phyloP scores from a whole-genome alignment of 2,888 invertebrate species.

The Machimus atricapillus region DNA sequence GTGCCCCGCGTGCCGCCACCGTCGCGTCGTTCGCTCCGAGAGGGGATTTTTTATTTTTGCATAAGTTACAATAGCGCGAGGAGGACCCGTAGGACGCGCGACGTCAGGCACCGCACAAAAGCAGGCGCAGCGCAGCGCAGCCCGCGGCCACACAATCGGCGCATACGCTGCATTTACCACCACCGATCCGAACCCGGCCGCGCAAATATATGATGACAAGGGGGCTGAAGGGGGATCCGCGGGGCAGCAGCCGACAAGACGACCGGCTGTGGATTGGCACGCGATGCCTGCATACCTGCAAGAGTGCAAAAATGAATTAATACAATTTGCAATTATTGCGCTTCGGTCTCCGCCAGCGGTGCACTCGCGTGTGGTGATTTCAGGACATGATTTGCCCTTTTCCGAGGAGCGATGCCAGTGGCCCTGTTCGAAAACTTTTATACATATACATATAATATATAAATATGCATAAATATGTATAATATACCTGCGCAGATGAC shows the following conservation, averaged over 20 bases:
- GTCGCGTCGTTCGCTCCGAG: background rate
- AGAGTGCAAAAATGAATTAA: constrained; percentile 33
- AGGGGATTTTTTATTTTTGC: background rate
- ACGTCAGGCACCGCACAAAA: background rate
- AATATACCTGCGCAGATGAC: constrained; percentile 21
- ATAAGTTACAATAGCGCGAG: constrained; percentile 26
- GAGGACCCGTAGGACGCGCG: background rate
- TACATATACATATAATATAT: background rate
- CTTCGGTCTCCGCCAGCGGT: background rate
- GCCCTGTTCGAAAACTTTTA: background rate
- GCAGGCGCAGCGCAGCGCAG: constrained; percentile 12
- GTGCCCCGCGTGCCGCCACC: background rate
- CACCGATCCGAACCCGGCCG: background rate
- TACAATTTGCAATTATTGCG: constrained; percentile 32
- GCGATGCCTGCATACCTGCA: constrained; percentile 31
- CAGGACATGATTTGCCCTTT: background rate
- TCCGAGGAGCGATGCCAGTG: background rate
- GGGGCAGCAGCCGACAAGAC: background rate
- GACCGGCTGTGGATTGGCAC: constrained; percentile 38
- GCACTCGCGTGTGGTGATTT: constrained; percentile 39
- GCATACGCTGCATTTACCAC: constrained; percentile 27
- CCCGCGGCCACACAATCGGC: constrained; percentile 19
- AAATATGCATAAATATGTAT: background rate
- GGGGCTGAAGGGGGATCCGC: background rate
- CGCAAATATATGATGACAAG: no score